Base-by-base conservation (phyloP, 2,888 invertebrate genomes). In the Lypha dubia region DNA sequence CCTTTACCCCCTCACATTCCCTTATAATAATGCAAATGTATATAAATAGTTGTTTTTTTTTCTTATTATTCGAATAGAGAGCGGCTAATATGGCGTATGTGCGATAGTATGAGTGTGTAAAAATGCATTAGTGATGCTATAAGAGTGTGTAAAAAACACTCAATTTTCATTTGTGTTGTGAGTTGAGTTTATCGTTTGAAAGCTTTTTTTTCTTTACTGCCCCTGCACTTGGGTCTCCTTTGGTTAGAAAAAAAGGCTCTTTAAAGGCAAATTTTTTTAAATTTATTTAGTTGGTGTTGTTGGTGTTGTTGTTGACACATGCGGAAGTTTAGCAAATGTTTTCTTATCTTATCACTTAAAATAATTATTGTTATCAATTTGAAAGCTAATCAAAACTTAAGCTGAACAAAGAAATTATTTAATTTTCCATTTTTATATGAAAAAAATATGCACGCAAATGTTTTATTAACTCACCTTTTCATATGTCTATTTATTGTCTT, bases 181-280 rank as follows among this genome's bases (percentile, higher is more conserved):
- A 56, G 17, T 60, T 71, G 38, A 65, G 63, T 22, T 49, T 46
- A 24, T 20, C 11, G 0, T 0, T 11, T 24, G 1, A 73, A 79
- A 83, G 83, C 83, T 84, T 73, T 74, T 49, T 32, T 84, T 73
- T 74, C 35, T 32, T 7, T 9, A 15, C 24, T 38, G 35, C 49
- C 53, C 44, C 38, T 32, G 24, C 53, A 53, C 11, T 51, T 41
- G 41, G 9, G 17, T 9, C 24, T 77, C 44, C 56, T 67, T 62
- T 20, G 13, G 24, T n/a, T 28, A 32, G 7, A 9, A 58, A 9
- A 58, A 67, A 70, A 58, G 28, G 28, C 38, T 65, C 15, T 46
- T 53, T 68, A 44, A 68, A 74, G 53, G 68, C 62, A 22, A 32
- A 13, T 46, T 79, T 44, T 58, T 60, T 56, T 17, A 51, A n/a